A percentile compares a stretch with the other conserved stretches of the same genome.
These are phyloP conservation scores for Carlito syrichta DNA, from an alignment of 2,113 vertebrate genomes.

Conservation along the genomic window DNA sequence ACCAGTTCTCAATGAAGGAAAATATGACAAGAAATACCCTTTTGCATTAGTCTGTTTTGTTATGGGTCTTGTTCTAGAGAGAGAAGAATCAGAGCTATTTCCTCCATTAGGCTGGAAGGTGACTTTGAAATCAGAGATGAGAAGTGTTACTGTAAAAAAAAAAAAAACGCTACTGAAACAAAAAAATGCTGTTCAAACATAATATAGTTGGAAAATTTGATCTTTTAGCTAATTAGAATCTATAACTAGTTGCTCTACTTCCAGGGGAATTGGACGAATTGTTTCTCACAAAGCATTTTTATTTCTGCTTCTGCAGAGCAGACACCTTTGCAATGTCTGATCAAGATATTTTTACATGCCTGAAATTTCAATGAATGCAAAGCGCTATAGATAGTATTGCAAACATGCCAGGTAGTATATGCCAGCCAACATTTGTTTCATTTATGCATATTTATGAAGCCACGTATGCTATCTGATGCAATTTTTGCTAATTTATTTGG, in stretches of 20 bases:
- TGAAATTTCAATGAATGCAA: slow-evolving; percentile 51
- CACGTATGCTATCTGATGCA: slow-evolving; percentile 38
- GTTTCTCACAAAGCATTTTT: slow-evolving; percentile 45
- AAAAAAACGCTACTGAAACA: slow-evolving; percentile 30
- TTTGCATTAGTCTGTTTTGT: neutral
- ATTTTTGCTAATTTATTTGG: slow-evolving; percentile 58
- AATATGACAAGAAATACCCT: neutral
- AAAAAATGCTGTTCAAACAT: neutral
- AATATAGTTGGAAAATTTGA: slow-evolving; percentile 13
- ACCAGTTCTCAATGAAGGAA: neutral
- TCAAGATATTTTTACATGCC: slow-evolving; percentile 61
- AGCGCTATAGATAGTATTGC: slow-evolving; percentile 21
- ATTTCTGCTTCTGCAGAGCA: slow-evolving; percentile 39
- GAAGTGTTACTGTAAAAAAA: neutral
- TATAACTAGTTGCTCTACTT: slow-evolving; percentile 31
- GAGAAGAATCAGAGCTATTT: slow-evolving; percentile 5
- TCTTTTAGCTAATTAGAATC: slow-evolving; percentile 44
- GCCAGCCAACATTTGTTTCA: slow-evolving; percentile 31
- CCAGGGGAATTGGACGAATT: slow-evolving; percentile 24
- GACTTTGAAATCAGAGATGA: slow-evolving; percentile 67
- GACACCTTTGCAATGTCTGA: slow-evolving; percentile 52
- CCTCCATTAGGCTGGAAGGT: slow-evolving; percentile 51
- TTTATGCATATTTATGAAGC: slow-evolving; percentile 56
- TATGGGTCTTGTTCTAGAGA: slow-evolving; percentile 36
- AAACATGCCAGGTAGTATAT: slow-evolving; percentile 13